These are phyloP conservation scores for Tolypeutes matacus DNA, from an alignment of 2,797 vertebrate species.

Conservation along the genomic window DNA sequence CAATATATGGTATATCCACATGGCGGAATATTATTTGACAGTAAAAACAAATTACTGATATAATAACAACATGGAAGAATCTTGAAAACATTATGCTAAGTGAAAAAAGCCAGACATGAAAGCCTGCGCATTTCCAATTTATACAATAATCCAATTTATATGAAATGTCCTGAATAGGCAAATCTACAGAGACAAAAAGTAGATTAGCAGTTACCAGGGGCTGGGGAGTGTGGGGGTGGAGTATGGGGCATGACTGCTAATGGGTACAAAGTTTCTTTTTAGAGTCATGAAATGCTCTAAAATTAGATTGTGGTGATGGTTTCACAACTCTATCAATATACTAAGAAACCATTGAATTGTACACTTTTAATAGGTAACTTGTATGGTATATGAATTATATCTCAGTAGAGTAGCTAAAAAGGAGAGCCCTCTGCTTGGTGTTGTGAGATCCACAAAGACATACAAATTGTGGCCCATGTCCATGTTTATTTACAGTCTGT, in stretches of 20 bases:
- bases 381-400: neutral
- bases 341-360: neutral
- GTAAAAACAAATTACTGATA: constrained; percentile 12
- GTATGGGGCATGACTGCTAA: neutral
- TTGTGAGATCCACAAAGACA: neutral
- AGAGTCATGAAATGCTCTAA: neutral
- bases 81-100: neutral
- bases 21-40: neutral
- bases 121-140: neutral
- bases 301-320: neutral
- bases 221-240: neutral
- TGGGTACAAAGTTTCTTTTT: neutral
- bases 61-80: neutral
- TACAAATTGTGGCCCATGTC: neutral
- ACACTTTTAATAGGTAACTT: constrained; percentile 6
- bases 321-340: constrained; percentile 6
- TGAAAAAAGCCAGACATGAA: constrained; percentile 27
- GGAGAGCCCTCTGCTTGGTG: neutral
- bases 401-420: neutral
- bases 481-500: constrained; percentile 4
- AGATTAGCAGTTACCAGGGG: neutral
- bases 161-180: neutral
- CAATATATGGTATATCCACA: neutral
- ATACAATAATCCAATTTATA: neutral
- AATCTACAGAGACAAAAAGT: neutral